A percentile compares a stretch with the other conserved stretches of the same genome.
Conservation (phyloP, 2,113 vertebrate genomes). For the Antigone vipio region DNA sequence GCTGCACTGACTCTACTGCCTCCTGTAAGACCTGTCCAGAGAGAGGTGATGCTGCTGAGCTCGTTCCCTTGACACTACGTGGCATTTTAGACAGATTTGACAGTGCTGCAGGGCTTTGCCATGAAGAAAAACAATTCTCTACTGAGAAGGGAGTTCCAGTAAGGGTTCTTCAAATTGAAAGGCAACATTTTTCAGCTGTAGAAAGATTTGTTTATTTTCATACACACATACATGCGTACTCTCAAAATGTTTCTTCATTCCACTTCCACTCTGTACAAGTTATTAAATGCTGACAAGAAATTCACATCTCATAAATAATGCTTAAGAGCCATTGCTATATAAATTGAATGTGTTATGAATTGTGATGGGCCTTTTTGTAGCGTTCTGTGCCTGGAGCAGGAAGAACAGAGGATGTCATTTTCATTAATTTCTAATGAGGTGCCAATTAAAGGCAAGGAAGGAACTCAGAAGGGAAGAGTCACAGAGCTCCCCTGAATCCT, state of each 20-base stretch:
- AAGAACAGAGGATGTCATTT: constrained; percentile 85
- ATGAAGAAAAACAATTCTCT: background rate
- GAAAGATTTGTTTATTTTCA: constrained; percentile 44
- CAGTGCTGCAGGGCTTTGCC: constrained; percentile 16
- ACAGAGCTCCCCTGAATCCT: constrained; percentile 73
- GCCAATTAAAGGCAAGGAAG: constrained; percentile 83
- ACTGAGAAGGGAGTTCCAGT: constrained; percentile 12
- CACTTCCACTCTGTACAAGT: constrained; percentile 62
- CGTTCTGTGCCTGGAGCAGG: constrained; percentile 73
- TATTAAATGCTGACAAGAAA: constrained; percentile 84
- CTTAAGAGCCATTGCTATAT: constrained; percentile 79
- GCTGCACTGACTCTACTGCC: background rate
- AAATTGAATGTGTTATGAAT: constrained; percentile 82
- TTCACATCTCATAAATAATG: constrained; percentile 85
- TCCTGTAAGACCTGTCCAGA: background rate
- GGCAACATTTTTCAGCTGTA: constrained; percentile 37
- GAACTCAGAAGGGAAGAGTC: constrained; percentile 75
- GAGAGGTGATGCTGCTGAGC: background rate
- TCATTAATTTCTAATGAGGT: constrained; percentile 88
- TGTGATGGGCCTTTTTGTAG: constrained; percentile 82
- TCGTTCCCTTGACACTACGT: background rate
- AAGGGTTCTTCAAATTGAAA: constrained; percentile 51
- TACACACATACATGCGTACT: background rate
- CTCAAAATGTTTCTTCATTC: constrained; percentile 46
- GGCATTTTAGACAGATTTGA: constrained; percentile 18